Evolutionary conservation across 2,888 invertebrate species (phyloP).

Genomic region (Leucophenga maculata): DNA sequence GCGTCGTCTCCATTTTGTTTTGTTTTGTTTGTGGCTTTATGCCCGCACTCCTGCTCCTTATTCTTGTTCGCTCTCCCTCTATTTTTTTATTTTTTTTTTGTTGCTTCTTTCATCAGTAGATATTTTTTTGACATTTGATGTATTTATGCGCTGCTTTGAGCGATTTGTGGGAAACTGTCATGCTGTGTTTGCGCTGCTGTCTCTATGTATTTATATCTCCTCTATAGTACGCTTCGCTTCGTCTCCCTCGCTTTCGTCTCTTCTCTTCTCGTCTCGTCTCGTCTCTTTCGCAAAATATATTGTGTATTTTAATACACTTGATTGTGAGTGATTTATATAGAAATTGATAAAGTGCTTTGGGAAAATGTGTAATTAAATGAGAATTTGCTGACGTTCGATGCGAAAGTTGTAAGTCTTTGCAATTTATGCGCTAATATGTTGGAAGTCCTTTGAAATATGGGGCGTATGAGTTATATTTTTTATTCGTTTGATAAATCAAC

Average conservation of each 20-base stretch:
- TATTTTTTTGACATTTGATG: constrained; percentile 58
- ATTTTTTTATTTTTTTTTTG: neutral
- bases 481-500: too few species aligned
- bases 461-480: too few species aligned
- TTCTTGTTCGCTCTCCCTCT: too few species aligned
- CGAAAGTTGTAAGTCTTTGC: neutral
- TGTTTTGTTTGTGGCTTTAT: neutral
- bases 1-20: constrained; percentile 48
- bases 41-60: neutral
- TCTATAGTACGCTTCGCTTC: neutral
- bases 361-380: constrained; percentile 62
- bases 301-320: constrained; percentile 38
- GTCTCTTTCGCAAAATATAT: constrained; percentile 1
- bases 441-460: too few species aligned
- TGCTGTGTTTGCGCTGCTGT: constrained; percentile 50
- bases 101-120: neutral
- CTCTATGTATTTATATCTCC: constrained; percentile 1
- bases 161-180: constrained; percentile 65
- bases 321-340: constrained; percentile 63
- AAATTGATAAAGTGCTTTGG: constrained; percentile 52
- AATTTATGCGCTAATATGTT: too few species aligned
- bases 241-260: neutral
- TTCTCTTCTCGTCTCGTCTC: too few species aligned
- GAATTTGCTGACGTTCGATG: constrained; percentile 41
- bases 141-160: constrained; percentile 62